Percentiles rank a stretch among this genome's conserved stretches.
Evolutionary conservation across 2,797 vertebrate genomes (phyloP).

Genomic region (Toxotes lorentzi): DNA sequence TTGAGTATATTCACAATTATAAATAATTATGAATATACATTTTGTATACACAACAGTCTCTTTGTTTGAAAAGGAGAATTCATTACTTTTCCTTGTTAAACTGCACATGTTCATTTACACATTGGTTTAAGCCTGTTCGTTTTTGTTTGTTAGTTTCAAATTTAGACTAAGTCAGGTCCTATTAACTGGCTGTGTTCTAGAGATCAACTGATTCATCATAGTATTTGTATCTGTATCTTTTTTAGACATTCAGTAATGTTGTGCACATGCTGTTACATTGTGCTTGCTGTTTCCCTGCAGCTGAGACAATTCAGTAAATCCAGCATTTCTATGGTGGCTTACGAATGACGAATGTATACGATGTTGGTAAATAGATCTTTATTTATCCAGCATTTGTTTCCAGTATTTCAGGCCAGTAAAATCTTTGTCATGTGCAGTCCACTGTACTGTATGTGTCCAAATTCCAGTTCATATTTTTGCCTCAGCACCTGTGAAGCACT

Average conservation of each 20-base stretch:
- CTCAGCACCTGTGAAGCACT: too few species aligned
- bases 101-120: neutral
- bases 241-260: neutral
- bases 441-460: neutral
- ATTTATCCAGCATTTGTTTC: slow-evolving; percentile 8
- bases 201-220: neutral
- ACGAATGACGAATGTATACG: neutral
- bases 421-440: neutral
- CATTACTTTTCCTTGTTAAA: slow-evolving; percentile 4
- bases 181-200: neutral
- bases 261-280: neutral
- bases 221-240: neutral
- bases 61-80: slow-evolving; percentile 11
- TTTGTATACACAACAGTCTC: too few species aligned
- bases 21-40: slow-evolving; percentile 7
- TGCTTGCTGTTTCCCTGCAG: neutral
- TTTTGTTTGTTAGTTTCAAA: neutral
- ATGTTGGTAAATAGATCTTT: neutral
- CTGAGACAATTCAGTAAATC: neutral
- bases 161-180: neutral
- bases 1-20: neutral
- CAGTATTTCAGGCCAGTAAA: neutral
- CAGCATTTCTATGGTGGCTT: neutral
- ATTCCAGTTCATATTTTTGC: neutral
- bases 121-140: neutral